Conservation (phyloP, 2,113 vertebrate genomes). For the Phrynocephalus versicolor region DNA sequence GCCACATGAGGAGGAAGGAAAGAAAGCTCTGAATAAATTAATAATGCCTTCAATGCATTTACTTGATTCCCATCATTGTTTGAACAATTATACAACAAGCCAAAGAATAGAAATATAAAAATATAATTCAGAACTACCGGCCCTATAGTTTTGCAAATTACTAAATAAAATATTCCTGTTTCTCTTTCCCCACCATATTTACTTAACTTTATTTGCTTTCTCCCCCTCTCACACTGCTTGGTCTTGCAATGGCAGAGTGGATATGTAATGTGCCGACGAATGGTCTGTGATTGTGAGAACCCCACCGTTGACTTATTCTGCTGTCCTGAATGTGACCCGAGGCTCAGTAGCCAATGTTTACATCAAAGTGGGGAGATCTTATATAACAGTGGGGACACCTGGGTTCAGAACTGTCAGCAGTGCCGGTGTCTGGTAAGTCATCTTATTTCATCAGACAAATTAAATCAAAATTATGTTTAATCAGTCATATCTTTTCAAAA, state of each 20-base stretch:
- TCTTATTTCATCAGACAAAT: not conserved
- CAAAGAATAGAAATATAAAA: not conserved
- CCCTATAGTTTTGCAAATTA: not conserved
- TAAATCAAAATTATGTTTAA: constrained; percentile 1
- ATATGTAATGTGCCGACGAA: constrained; percentile 94
- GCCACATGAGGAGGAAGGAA: no score
- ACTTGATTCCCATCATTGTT: not conserved
- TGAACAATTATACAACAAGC: not conserved
- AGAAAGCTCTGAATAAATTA: not conserved
- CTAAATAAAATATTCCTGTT: not conserved
- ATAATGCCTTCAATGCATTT: not conserved
- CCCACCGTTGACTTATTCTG: constrained; percentile 96
- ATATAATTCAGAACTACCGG: not conserved
- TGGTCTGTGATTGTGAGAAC: constrained; percentile 98
- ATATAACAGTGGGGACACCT: constrained; percentile 94
- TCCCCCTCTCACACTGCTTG: not conserved
- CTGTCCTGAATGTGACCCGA: constrained; percentile 95
- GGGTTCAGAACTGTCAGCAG: constrained; percentile 95
- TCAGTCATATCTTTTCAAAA: no score
- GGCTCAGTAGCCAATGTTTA: constrained; percentile 93
- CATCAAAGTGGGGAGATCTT: constrained; percentile 90
- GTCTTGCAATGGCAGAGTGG: constrained; percentile 78
- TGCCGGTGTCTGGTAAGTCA: constrained; percentile 93
- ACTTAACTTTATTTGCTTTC: not conserved
- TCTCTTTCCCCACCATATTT: not conserved